Conservation (phyloP, 2,797 vertebrate species). For the Staurois parvus region DNA sequence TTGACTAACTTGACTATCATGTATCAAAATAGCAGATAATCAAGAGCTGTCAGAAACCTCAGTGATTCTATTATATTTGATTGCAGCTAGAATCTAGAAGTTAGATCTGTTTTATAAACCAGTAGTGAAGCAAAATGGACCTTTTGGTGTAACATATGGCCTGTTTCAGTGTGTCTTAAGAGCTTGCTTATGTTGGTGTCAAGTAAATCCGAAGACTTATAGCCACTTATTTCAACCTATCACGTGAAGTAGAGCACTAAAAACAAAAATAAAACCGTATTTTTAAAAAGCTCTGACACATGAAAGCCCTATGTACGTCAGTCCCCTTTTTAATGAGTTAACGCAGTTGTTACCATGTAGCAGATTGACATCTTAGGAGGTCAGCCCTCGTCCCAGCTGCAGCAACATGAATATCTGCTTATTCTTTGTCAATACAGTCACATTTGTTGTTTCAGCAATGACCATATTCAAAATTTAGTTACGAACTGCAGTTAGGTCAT, state of each 20-base stretch:
- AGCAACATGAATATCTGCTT: not conserved
- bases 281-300: not conserved
- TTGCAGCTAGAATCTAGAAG: not conserved
- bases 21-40: not conserved
- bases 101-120: not conserved
- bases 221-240: not conserved
- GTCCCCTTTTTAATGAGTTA: not conserved
- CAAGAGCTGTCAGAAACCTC: not conserved
- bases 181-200: slow-evolving; percentile 32
- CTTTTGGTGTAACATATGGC: not conserved
- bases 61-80: not conserved
- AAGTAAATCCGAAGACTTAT: not conserved
- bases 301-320: not conserved
- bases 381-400: not conserved
- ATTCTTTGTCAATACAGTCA: not conserved
- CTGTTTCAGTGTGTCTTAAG: not conserved
- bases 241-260: not conserved
- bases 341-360: not conserved
- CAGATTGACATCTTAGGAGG: not conserved
- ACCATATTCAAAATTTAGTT: not conserved
- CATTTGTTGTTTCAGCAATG: not conserved
- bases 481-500: slow-evolving; percentile 8
- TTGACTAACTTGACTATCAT: not conserved
- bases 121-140: not conserved
- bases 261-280: not conserved